phyloP scores from a whole-genome alignment of 2,888 invertebrate species.

The Xanthorhoe designata region DNA sequence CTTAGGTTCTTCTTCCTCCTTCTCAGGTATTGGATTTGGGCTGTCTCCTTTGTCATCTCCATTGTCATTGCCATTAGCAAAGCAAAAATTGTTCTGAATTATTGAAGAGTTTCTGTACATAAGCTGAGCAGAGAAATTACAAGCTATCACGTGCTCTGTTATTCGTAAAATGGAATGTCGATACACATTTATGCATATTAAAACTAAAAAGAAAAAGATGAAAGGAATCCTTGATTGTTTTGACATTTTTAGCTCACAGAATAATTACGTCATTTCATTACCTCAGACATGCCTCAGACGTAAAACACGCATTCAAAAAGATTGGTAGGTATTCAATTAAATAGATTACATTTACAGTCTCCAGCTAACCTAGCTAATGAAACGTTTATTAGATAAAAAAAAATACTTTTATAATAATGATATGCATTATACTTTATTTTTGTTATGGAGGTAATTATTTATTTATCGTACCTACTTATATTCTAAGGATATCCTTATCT shows the following conservation, averaged over 20 bases:
- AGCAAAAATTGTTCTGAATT: constrained; percentile 8
- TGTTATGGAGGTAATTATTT: too few relatives aligned
- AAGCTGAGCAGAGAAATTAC: constrained; percentile 13
- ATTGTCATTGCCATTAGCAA: constrained; percentile 27
- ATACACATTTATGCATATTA: constrained; percentile 24
- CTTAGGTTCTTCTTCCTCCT: constrained; percentile 21
- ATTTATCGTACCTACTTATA: too few relatives aligned
- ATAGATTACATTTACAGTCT: background rate
- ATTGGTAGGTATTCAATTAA: background rate
- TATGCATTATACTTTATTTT: background rate
- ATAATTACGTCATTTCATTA: background rate
- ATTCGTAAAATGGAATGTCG: constrained; percentile 6
- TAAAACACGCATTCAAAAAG: background rate
- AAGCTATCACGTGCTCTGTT: constrained; percentile 5
- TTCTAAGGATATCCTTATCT: too few relatives aligned
- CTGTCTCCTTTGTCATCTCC: constrained; percentile 21
- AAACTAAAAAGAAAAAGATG: constrained; percentile 19
- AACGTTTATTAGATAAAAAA: too few relatives aligned
- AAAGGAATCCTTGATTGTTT: constrained; percentile 9
- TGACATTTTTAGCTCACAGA: constrained; percentile 5
- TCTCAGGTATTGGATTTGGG: constrained; percentile 10
- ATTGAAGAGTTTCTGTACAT: constrained; percentile 1
- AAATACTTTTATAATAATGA: too few relatives aligned
- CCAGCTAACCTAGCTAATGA: too few relatives aligned
- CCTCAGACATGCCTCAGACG: too few relatives aligned